These are phyloP conservation scores for Alces alces DNA, from an alignment of 2,113 vertebrate genomes.

Conservation along the genomic window DNA sequence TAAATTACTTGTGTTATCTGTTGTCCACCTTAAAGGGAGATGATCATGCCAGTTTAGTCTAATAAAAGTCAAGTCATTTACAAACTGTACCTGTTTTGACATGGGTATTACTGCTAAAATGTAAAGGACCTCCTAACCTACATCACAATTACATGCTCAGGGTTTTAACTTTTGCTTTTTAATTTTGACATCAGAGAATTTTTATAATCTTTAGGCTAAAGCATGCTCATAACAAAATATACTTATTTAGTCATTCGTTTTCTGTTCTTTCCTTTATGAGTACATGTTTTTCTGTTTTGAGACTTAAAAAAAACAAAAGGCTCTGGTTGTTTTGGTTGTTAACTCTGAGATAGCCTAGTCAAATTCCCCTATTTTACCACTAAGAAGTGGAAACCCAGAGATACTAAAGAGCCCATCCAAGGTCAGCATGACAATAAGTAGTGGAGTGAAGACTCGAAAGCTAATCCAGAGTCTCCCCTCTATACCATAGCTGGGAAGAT, in stretches of 20 bases:
- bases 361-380: background rate
- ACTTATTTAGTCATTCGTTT: background rate
- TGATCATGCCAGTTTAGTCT: background rate
- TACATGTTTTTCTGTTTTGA: background rate
- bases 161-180: constrained; percentile 7
- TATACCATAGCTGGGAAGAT: background rate
- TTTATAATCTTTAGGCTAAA: constrained; percentile 2
- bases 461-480: background rate
- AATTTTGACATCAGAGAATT: background rate
- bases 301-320: background rate
- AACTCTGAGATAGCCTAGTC: background rate
- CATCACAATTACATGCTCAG: background rate
- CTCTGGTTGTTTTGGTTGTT: background rate
- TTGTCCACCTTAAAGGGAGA: background rate
- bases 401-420: background rate
- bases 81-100: background rate
- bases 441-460: background rate
- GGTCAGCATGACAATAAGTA: background rate
- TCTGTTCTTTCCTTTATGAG: background rate
- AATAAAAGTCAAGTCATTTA: constrained; percentile 3
- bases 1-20: background rate
- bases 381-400: background rate
- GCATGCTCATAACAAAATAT: background rate
- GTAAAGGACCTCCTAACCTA: background rate
- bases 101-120: background rate